phyloP scores from a whole-genome alignment of 2,797 vertebrate species.

The Poecile montanus region DNA sequence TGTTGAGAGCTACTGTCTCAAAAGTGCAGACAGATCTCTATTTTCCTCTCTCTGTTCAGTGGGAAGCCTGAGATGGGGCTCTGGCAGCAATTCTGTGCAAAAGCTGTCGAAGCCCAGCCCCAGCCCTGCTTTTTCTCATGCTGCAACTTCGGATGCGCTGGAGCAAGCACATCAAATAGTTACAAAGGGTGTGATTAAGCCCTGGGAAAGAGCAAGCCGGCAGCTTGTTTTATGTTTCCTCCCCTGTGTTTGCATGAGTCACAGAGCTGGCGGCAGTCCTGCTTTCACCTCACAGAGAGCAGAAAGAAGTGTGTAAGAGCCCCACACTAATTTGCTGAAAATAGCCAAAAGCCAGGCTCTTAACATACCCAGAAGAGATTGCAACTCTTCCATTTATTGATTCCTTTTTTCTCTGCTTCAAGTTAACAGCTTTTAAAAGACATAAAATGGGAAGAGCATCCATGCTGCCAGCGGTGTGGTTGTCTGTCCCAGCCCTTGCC shows the following conservation, averaged over 20 bases:
- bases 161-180: conserved; percentile 21
- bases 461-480: not conserved
- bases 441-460: not conserved
- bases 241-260: conserved; percentile 42
- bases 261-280: conserved; percentile 1
- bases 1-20: not conserved
- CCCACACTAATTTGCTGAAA: conserved; percentile 44
- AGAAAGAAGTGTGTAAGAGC: conserved; percentile 18
- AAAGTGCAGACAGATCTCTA: not conserved
- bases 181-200: conserved; percentile 42
- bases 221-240: conserved; percentile 35
- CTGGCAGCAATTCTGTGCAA: not conserved
- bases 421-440: not conserved
- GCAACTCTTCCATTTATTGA: not conserved
- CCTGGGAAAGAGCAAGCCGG: conserved; percentile 55
- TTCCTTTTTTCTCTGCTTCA: not conserved
- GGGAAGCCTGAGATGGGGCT: not conserved
- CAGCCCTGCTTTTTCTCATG: not conserved
- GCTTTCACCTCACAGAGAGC: conserved; percentile 27
- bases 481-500: not conserved
- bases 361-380: not conserved
- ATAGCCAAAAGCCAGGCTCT: conserved; percentile 37
- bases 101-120: not conserved
- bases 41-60: not conserved
- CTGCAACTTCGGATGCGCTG: not conserved